These are phyloP conservation scores for Corythaixoides concolor DNA, from an alignment of 2,113 vertebrate species.

Conservation along the genomic window DNA sequence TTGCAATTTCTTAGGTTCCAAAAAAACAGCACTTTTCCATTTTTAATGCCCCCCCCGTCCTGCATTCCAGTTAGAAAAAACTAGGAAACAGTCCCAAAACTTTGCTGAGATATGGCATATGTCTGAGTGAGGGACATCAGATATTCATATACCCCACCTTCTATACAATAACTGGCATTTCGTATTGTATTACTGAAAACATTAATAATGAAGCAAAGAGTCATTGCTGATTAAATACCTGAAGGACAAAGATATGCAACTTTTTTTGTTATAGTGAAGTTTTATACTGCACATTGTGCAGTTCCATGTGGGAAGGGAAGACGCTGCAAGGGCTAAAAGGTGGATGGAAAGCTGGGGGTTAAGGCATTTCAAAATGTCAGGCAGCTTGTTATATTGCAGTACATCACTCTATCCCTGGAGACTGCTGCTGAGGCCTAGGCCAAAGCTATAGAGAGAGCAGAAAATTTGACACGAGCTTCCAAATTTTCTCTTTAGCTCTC, in stretches of 20 bases:
- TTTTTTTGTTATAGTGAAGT: slow-evolving; percentile 3
- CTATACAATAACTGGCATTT: neutral
- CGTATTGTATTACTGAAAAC: neutral
- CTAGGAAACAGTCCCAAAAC: neutral
- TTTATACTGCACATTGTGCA: neutral
- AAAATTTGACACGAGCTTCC: slow-evolving; percentile 62
- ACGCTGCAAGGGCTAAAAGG: slow-evolving; percentile 24
- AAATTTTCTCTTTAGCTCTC: slow-evolving; percentile 54
- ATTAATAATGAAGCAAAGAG: slow-evolving; percentile 56
- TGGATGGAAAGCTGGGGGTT: slow-evolving; percentile 45
- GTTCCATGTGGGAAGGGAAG: neutral
- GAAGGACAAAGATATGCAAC: slow-evolving; percentile 71
- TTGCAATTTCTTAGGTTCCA: neutral
- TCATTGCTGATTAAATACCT: slow-evolving; percentile 76
- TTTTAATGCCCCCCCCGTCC: neutral
- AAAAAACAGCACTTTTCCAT: neutral
- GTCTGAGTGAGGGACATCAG: neutral
- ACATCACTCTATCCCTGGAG: slow-evolving; percentile 71
- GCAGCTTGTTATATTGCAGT: slow-evolving; percentile 72
- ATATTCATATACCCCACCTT: neutral
- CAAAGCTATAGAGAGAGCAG: slow-evolving; percentile 39
- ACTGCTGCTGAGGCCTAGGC: slow-evolving; percentile 22
- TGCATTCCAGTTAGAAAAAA: neutral
- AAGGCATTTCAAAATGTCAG: slow-evolving; percentile 70
- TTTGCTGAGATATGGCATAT: neutral